A percentile compares a stretch with the other conserved stretches of the same genome.
phyloP scores from a whole-genome alignment of 2,888 invertebrate species.

The Drosophila yooni region DNA sequence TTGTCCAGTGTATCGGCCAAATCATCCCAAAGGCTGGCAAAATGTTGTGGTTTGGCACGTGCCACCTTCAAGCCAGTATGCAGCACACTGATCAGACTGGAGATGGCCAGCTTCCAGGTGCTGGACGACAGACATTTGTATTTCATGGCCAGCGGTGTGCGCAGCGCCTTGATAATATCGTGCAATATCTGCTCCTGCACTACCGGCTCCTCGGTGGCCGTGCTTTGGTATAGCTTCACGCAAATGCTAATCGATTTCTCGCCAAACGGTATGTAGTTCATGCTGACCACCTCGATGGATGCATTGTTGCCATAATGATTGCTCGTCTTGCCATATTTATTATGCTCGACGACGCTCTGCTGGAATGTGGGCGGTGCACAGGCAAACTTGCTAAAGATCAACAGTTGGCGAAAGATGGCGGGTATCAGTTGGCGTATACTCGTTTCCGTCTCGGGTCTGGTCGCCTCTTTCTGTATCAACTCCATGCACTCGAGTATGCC shows the following conservation, averaged over 20 bases:
- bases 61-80: conserved; percentile 95
- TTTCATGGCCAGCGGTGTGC: conserved; percentile 91
- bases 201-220: conserved; percentile 89
- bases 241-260: conserved; percentile 91
- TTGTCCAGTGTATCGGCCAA: conserved; percentile 94
- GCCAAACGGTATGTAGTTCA: conserved; percentile 94
- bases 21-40: conserved; percentile 93
- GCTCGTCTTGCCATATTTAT: conserved; percentile 86
- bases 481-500: conserved; percentile 94
- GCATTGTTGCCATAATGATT: conserved; percentile 82
- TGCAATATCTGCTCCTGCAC: conserved; percentile 90
- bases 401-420: conserved; percentile 88
- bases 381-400: conserved; percentile 89
- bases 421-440: conserved; percentile 88
- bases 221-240: conserved; percentile 90
- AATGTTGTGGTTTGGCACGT: conserved; percentile 90
- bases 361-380: conserved; percentile 88
- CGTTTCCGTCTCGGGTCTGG: conserved; percentile 85
- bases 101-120: conserved; percentile 93
- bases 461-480: conserved; percentile 92
- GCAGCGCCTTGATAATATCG: conserved; percentile 89
- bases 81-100: conserved; percentile 91
- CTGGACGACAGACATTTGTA: conserved; percentile 92
- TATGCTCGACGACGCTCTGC: conserved; percentile 84
- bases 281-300: conserved; percentile 90